phyloP scores from a whole-genome alignment of 2,888 invertebrate species.

The Philopedon plagiatum region DNA sequence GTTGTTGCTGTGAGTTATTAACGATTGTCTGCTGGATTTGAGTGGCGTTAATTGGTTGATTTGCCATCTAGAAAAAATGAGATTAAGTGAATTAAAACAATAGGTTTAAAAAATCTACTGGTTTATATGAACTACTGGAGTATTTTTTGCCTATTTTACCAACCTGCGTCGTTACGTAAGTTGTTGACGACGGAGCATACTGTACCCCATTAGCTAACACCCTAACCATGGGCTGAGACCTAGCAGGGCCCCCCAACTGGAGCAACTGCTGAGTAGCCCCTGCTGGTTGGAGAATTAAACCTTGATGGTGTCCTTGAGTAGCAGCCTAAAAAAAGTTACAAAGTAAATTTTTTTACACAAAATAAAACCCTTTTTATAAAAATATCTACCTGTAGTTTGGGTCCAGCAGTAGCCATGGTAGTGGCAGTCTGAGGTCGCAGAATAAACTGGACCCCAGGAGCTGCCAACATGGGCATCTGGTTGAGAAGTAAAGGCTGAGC shows the following conservation, averaged over 20 bases:
- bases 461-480: conserved; percentile 68
- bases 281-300: conserved; percentile 65
- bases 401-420: conserved; percentile 49
- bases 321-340: conserved; percentile 51
- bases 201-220: conserved; percentile 73
- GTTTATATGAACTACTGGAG: no score
- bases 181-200: conserved; percentile 67
- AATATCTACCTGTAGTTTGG: conserved; percentile 49
- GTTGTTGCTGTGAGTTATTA: conserved; percentile 54
- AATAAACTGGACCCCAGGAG: conserved; percentile 81
- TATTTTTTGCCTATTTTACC: no score
- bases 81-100: background rate
- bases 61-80: conserved; percentile 54
- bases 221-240: conserved; percentile 69
- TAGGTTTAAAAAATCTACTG: background rate
- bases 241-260: conserved; percentile 62
- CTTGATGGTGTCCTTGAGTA: conserved; percentile 64
- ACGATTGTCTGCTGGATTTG: conserved; percentile 57
- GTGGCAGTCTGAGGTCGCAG: conserved; percentile 74
- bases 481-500: conserved; percentile 66
- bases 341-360: background rate
- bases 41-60: conserved; percentile 56
- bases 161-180: conserved; percentile 62
- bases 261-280: conserved; percentile 62
- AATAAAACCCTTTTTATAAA: background rate